These are phyloP conservation scores for Leptinotarsa peninsularis DNA, from an alignment of 2,888 invertebrate species.

Conservation along the genomic window DNA sequence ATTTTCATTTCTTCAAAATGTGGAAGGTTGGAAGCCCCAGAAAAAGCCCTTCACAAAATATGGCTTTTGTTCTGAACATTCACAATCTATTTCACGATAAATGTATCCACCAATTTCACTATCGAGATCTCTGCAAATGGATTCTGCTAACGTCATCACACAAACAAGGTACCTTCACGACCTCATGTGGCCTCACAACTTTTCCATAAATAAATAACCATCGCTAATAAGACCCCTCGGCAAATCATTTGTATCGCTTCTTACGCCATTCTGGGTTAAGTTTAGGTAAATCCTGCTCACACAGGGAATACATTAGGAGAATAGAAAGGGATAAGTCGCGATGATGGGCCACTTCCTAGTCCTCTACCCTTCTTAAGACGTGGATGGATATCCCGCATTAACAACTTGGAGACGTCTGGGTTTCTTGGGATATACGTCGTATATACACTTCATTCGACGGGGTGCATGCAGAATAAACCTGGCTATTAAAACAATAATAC, in stretches of 20 bases:
- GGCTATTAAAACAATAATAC: constrained; percentile 46
- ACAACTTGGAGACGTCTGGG: constrained; percentile 42
- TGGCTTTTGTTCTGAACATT: too few species aligned
- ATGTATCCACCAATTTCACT: too few species aligned
- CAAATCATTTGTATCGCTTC: constrained; percentile 39
- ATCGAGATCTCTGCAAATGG: too few species aligned
- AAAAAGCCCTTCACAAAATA: too few species aligned
- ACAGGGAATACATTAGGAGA: constrained; percentile 64
- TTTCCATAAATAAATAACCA: constrained; percentile 41
- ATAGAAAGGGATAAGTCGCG: constrained; percentile 62
- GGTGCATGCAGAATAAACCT: constrained; percentile 41
- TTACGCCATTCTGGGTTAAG: constrained; percentile 47
- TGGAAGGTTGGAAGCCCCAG: too few species aligned
- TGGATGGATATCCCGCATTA: constrained; percentile 60
- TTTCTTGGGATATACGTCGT: constrained; percentile 36
- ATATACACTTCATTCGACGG: constrained; percentile 41
- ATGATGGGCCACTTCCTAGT: constrained; percentile 62
- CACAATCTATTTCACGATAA: too few species aligned
- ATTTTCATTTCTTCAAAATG: too few species aligned
- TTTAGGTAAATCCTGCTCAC: constrained; percentile 58
- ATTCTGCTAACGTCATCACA: too few species aligned
- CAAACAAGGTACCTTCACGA: neutral
- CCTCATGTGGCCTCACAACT: constrained; percentile 15
- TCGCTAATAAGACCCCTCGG: constrained; percentile 44
- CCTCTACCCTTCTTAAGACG: constrained; percentile 60